Base-by-base conservation (phyloP, 1,140 invertebrate species). In the Tetramorium alpestre region DNA sequence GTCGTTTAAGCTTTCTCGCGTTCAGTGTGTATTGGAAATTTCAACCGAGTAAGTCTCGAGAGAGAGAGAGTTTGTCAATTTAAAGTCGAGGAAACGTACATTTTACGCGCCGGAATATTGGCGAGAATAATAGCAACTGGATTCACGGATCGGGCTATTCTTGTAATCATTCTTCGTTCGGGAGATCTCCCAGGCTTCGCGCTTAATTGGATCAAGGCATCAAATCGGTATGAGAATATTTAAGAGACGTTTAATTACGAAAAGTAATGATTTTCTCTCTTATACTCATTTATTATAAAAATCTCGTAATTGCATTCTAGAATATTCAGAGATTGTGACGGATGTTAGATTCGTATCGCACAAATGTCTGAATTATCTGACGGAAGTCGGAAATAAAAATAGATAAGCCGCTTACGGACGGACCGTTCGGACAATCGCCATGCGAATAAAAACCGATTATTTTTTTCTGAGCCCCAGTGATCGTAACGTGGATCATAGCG, bases 11-110 rank as follows among this genome's bases (percentile, higher is more conserved):
- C 33, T 81, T 41, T 38, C 47, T 54, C 62, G 1, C 38, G 33
- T 41, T 81, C 65, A 81, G 78, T 81, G 16, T 18, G 10, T 70
- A 56, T 81, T 33, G 49, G 33, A 56, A 81, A 44, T 56, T 47
- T 13, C 22, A 3, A 41, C 5, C 64, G 33, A 28, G 22, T 11
- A 22, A 62, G 65, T 76, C 60, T 56, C 47, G n/a, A 3, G 47
- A 49, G 28, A 3, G 47, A 49, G 28, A 3, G 47, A 49, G 28
- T 80, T n/a, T 33, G 47, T 69, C 33, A 33, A 80, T 67, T 69
- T 54, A 28, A 22, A n/a, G 8, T 62, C 28, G 64, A 69, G 7
- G 4, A 67, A 51, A 80, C 22, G n/a, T 64, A 64, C 25, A 8
- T 56, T 80, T 80, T 54, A 22, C n/a, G 25, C 44, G n/a, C n/a